Conservation (phyloP, 2,888 invertebrate species). For the Mimas tiliae region DNA sequence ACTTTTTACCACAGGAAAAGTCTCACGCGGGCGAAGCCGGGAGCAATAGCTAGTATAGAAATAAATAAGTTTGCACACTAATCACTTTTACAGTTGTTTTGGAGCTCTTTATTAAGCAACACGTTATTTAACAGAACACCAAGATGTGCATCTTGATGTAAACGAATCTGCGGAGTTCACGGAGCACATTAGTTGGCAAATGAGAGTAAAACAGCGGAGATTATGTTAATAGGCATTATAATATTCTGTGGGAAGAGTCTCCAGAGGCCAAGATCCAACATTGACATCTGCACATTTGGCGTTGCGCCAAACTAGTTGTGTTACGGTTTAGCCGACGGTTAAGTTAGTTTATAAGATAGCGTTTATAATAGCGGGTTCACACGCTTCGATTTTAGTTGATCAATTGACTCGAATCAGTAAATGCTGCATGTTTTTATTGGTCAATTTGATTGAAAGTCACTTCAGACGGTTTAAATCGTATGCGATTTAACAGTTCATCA, state of each 20-base stretch:
- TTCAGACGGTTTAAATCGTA: too few species aligned
- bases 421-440: too few species aligned
- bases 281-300: conserved; percentile 63
- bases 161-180: conserved; percentile 35
- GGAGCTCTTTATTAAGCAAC: conserved; percentile 10
- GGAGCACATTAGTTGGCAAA: conserved; percentile 47
- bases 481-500: too few species aligned
- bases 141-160: conserved; percentile 13
- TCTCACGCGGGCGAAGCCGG: neutral
- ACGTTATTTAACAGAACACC: conserved; percentile 14
- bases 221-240: conserved; percentile 63
- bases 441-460: too few species aligned
- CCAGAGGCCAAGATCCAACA: conserved; percentile 51
- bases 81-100: conserved; percentile 12
- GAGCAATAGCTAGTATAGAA: neutral
- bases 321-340: conserved; percentile 42
- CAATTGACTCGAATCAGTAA: too few species aligned
- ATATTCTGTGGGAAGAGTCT: conserved; percentile 46
- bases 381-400: too few species aligned
- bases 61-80: conserved; percentile 5
- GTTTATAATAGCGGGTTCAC: too few species aligned
- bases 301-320: conserved; percentile 46
- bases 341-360: conserved; percentile 45
- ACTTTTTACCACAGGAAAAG: neutral
- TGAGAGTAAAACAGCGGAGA: conserved; percentile 53